Conservation (phyloP, 2,888 invertebrate genomes). For the Catocala nupta region DNA sequence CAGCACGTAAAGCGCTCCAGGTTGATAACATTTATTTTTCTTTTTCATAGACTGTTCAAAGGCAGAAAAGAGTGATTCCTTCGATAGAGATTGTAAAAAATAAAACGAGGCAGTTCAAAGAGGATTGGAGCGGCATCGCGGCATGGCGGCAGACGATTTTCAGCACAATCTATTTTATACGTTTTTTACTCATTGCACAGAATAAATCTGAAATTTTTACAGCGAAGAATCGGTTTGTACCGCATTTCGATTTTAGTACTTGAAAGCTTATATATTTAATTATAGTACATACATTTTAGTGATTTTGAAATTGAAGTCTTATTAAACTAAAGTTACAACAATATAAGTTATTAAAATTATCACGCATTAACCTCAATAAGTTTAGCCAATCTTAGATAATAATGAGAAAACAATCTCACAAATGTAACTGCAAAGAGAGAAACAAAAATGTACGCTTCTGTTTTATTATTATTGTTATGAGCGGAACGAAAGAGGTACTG, state of each 20-base stretch:
- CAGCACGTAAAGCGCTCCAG: slow-evolving; percentile 53
- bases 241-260: slow-evolving; percentile 13
- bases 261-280: background rate
- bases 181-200: slow-evolving; percentile 44
- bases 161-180: slow-evolving; percentile 53
- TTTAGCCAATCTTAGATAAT: no score
- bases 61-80: slow-evolving; percentile 54
- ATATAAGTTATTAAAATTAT: no score
- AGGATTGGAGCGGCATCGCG: slow-evolving; percentile 32
- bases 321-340: no score
- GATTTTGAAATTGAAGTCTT: background rate
- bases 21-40: slow-evolving; percentile 59
- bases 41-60: slow-evolving; percentile 61
- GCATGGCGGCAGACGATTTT: slow-evolving; percentile 46
- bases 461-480: slow-evolving; percentile 10
- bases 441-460: slow-evolving; percentile 2
- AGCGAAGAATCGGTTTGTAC: slow-evolving; percentile 20
- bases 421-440: slow-evolving; percentile 4
- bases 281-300: slow-evolving; percentile 1
- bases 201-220: slow-evolving; percentile 43
- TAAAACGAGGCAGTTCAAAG: slow-evolving; percentile 46
- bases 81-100: slow-evolving; percentile 52
- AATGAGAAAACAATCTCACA: slow-evolving; percentile 12
- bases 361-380: no score
- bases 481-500: slow-evolving; percentile 2